These are phyloP conservation scores for Aurelia sp. DNA, from an alignment of 30 jellyfish, hydroid and myxozoan species.

Conservation along the genomic window DNA sequence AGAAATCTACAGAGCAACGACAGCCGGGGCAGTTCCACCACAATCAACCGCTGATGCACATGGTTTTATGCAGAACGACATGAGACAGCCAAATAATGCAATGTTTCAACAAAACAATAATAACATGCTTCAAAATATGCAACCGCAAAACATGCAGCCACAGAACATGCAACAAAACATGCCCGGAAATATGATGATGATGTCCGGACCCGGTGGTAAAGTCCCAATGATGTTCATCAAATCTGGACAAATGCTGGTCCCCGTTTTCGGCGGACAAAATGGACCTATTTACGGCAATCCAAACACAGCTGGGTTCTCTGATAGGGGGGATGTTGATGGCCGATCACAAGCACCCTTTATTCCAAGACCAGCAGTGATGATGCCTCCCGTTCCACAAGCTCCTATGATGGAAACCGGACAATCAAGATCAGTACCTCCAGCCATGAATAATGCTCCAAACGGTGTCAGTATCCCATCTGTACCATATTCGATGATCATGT, in stretches of 20 bases:
- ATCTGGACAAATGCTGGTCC: slow-evolving; percentile 93
- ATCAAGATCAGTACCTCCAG: slow-evolving; percentile 49
- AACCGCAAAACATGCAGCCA: slow-evolving; percentile 1
- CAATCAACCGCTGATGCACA: neutral
- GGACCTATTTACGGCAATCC: slow-evolving; percentile 47
- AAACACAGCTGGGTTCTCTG: neutral
- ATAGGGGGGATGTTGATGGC: slow-evolving; percentile 22
- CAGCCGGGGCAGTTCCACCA: slow-evolving; percentile 18
- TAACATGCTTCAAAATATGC: slow-evolving; percentile 30
- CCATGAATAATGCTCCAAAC: slow-evolving; percentile 4
- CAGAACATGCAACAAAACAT: slow-evolving; percentile 29
- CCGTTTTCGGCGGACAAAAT: slow-evolving; percentile 81
- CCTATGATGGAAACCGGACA: slow-evolving; percentile 62
- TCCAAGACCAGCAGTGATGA: slow-evolving; percentile 52
- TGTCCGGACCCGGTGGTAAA: slow-evolving; percentile 37
- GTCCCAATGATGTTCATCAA: slow-evolving; percentile 96
- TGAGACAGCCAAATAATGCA: slow-evolving; percentile 10
- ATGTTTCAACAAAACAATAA: slow-evolving; percentile 30
- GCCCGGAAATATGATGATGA: slow-evolving; percentile 60
- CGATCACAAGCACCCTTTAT: slow-evolving; percentile 49
- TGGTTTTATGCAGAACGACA: slow-evolving; percentile 2
- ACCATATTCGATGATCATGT: slow-evolving; percentile 56
- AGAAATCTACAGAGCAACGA: slow-evolving; percentile 40
- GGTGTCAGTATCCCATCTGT: slow-evolving; percentile 56
- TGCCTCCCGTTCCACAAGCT: slow-evolving; percentile 52